phyloP scores from a whole-genome alignment of 2,797 vertebrate genomes.

The Syngnathus rostellatus region DNA sequence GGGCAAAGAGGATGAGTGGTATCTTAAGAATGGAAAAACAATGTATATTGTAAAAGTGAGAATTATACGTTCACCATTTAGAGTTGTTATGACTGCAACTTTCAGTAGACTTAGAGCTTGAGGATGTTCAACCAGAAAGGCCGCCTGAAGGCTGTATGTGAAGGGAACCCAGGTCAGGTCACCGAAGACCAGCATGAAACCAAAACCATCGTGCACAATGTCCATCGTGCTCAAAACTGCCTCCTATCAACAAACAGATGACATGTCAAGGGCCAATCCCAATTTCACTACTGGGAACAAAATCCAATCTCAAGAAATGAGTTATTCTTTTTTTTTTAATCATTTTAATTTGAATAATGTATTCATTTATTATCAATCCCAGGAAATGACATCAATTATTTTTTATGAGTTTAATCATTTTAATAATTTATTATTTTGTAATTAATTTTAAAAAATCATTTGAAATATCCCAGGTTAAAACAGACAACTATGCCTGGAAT shows the following conservation, averaged over 20 bases:
- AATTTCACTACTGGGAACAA: too few species aligned
- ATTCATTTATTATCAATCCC: too few species aligned
- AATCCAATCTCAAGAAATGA: too few species aligned
- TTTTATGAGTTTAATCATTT: too few species aligned
- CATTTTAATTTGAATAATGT: too few species aligned
- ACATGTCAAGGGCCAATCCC: too few species aligned
- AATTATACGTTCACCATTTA: constrained; percentile 69
- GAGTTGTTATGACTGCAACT: constrained; percentile 62
- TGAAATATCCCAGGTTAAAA: too few species aligned
- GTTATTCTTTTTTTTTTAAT: too few species aligned
- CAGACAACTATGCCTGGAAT: too few species aligned
- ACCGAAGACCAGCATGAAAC: constrained; percentile 90
- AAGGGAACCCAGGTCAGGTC: constrained; percentile 88
- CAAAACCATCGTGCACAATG: constrained; percentile 85
- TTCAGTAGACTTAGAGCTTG: constrained; percentile 61
- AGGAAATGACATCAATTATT: too few species aligned
- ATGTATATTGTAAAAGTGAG: neutral
- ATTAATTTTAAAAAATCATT: too few species aligned
- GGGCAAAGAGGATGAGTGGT: constrained; percentile 7
- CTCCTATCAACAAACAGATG: constrained; percentile 61
- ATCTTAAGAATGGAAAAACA: neutral
- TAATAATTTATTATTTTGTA: too few species aligned
- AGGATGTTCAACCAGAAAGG: constrained; percentile 80
- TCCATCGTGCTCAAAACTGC: constrained; percentile 87
- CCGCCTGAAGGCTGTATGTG: constrained; percentile 80